phyloP scores from a whole-genome alignment of 2,113 vertebrate species.

The Syngnathus floridae region DNA sequence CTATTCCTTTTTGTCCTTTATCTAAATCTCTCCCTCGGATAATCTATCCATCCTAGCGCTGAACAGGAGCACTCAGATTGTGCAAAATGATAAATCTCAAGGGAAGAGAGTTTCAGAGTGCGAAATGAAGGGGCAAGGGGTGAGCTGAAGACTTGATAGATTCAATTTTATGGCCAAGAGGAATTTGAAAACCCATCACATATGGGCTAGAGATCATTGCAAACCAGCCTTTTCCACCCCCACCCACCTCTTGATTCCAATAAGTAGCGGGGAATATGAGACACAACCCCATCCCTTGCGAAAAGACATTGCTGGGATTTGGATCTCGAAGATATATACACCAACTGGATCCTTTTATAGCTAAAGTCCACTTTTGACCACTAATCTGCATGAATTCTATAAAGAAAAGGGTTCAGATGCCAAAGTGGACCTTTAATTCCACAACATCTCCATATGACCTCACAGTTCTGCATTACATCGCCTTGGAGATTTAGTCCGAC shows the following conservation, averaged over 20 bases:
- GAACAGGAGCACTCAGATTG: slow-evolving; percentile 47
- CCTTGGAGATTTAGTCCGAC: slow-evolving; percentile 52
- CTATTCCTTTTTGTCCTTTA: slow-evolving; percentile 40
- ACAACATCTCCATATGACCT: slow-evolving; percentile 23
- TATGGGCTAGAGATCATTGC: slow-evolving; percentile 48
- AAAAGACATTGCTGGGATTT: slow-evolving; percentile 47
- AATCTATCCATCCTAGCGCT: slow-evolving; percentile 32
- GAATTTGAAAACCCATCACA: slow-evolving; percentile 66
- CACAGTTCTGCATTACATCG: slow-evolving; percentile 33
- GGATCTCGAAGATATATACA: slow-evolving; percentile 49
- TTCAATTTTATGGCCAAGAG: slow-evolving; percentile 68
- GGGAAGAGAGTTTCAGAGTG: slow-evolving; percentile 41
- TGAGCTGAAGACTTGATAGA: slow-evolving; percentile 49
- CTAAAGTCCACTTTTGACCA: slow-evolving; percentile 23
- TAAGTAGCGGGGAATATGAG: slow-evolving; percentile 17
- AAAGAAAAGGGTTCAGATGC: slow-evolving; percentile 20
- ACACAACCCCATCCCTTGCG: not conserved
- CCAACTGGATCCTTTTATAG: slow-evolving; percentile 41
- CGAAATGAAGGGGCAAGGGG: slow-evolving; percentile 48
- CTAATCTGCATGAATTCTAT: slow-evolving; percentile 33
- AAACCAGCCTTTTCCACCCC: slow-evolving; percentile 44
- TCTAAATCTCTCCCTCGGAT: slow-evolving; percentile 38
- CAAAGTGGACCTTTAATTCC: not conserved
- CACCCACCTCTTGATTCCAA: slow-evolving; percentile 36
- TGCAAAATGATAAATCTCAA: slow-evolving; percentile 56